Conservation (phyloP, 2,888 invertebrate genomes). For the Onthophagus sagittarius region DNA sequence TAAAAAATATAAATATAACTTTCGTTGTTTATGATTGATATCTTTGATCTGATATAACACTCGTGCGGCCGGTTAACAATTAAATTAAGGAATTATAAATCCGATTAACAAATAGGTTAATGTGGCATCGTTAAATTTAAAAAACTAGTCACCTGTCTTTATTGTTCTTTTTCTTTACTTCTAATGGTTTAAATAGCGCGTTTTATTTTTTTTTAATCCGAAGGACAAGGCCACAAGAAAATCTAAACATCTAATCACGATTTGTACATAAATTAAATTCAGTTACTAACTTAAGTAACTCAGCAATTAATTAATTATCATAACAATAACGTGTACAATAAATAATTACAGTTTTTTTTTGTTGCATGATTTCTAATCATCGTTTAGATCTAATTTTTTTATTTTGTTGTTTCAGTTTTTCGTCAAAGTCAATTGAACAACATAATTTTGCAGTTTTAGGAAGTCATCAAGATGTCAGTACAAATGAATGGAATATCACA, state of each 20-base stretch:
- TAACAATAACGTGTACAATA: background rate
- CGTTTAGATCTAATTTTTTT: background rate
- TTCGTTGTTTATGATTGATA: background rate
- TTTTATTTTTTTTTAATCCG: too few species aligned
- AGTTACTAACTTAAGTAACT: too few species aligned
- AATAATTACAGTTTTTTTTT: background rate
- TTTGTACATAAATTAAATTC: too few species aligned
- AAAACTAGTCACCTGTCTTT: too few species aligned
- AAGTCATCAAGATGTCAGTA: background rate
- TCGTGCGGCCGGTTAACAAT: background rate
- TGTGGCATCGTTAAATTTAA: too few species aligned
- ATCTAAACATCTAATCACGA: too few species aligned
- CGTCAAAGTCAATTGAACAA: background rate
- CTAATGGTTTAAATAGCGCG: too few species aligned
- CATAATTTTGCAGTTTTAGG: background rate
- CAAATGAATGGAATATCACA: constrained; percentile 1
- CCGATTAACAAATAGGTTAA: too few species aligned
- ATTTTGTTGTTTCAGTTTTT: constrained; percentile 1
- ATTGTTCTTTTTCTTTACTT: too few species aligned
- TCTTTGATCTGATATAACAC: background rate
- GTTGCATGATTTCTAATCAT: background rate
- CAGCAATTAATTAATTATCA: too few species aligned
- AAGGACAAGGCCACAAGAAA: too few species aligned
- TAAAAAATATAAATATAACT: background rate
- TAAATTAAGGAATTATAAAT: too few species aligned